These are phyloP conservation scores for Stegodyphus dumicola DNA, from an alignment of 1,140 invertebrate species.

Conservation along the genomic window DNA sequence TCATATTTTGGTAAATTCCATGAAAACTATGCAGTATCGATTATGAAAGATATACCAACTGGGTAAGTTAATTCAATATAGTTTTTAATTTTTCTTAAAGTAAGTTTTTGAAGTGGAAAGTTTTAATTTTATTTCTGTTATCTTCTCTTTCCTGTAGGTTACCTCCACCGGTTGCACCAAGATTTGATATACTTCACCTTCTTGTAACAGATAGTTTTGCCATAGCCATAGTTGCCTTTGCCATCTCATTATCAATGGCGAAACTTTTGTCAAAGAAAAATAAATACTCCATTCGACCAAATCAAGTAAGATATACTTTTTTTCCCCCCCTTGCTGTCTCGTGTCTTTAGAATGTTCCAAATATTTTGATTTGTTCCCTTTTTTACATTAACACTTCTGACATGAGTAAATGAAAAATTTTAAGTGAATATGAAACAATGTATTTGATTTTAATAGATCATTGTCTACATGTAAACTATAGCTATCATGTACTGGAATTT, in stretches of 20 bases:
- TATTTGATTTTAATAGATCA: no score
- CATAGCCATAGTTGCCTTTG: slow-evolving; percentile 72
- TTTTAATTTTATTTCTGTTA: slow-evolving; percentile 9
- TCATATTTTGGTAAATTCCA: slow-evolving; percentile 69
- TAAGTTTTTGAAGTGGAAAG: background rate
- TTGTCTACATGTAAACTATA: no score
- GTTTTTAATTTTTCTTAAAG: background rate
- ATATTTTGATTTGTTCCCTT: no score
- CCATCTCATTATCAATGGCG: slow-evolving; percentile 73
- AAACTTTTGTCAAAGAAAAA: slow-evolving; percentile 74
- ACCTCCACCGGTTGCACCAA: slow-evolving; percentile 67
- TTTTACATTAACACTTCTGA: no score
- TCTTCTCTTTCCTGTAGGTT: slow-evolving; percentile 63
- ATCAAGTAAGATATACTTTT: slow-evolving; percentile 68
- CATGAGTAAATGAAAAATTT: no score
- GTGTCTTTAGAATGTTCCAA: background rate
- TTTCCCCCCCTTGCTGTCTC: background rate
- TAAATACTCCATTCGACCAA: slow-evolving; percentile 72
- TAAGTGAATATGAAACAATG: no score
- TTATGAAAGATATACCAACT: slow-evolving; percentile 70
- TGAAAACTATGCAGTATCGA: slow-evolving; percentile 67
- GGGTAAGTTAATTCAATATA: slow-evolving; percentile 66
- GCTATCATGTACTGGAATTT: no score
- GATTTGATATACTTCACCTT: slow-evolving; percentile 64
- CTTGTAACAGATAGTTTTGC: slow-evolving; percentile 68